Evolutionary conservation across 2,113 vertebrate genomes (phyloP).

Genomic region (Globicephala melas): DNA sequence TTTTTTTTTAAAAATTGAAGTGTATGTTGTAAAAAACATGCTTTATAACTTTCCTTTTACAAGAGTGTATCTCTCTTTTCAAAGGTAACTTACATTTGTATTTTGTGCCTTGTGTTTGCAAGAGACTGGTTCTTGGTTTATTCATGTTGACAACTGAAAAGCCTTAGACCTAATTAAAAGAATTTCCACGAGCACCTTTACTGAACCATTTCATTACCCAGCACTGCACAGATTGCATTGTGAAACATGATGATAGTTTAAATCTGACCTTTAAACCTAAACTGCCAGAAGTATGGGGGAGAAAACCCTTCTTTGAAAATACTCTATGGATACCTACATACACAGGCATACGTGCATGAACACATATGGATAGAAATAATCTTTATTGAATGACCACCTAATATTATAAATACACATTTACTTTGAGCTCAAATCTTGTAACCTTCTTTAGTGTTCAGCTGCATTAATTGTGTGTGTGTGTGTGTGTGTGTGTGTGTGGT

Average conservation of each 20-base stretch:
- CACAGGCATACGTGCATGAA: conserved; percentile 60
- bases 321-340: conserved; percentile 56
- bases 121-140: conserved; percentile 85
- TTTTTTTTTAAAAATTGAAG: conserved; percentile 38
- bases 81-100: conserved; percentile 80
- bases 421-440: conserved; percentile 24
- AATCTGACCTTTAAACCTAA: conserved; percentile 88
- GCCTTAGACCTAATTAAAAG: conserved; percentile 91
- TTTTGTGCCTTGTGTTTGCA: conserved; percentile 80
- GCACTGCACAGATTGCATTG: conserved; percentile 89
- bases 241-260: conserved; percentile 89
- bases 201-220: conserved; percentile 91
- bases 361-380: conserved; percentile 81
- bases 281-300: conserved; percentile 85
- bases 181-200: conserved; percentile 89
- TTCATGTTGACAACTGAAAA: conserved; percentile 92
- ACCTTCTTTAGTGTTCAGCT: conserved; percentile 25
- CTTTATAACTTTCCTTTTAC: conserved; percentile 69
- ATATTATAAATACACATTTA: conserved; percentile 67
- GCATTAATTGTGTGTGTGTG: background rate
- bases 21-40: background rate
- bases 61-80: conserved; percentile 64
- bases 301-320: conserved; percentile 83
- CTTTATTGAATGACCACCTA: conserved; percentile 72
- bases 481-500: background rate